These are phyloP conservation scores for Lethrus apterus DNA, from an alignment of 1,140 invertebrate genomes.

Conservation along the genomic window DNA sequence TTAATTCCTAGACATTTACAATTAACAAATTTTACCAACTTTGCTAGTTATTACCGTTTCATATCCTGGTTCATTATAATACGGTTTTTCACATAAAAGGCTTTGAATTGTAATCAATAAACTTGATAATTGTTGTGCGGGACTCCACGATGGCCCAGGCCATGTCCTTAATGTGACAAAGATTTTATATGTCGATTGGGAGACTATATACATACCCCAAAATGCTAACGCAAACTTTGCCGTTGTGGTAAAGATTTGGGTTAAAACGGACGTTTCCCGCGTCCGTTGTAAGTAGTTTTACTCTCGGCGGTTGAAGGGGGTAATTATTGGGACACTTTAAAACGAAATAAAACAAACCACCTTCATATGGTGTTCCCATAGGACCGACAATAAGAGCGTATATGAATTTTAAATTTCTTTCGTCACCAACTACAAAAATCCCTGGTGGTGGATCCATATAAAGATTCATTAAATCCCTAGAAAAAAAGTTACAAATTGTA, in stretches of 20 bases:
- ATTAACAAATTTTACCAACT: slow-evolving; percentile 2
- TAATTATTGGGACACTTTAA: slow-evolving; percentile 52
- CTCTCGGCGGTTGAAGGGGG: slow-evolving; percentile 50
- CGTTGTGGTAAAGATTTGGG: slow-evolving; percentile 55
- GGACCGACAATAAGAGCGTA: slow-evolving; percentile 57
- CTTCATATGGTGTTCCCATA: slow-evolving; percentile 60
- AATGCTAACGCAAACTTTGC: slow-evolving; percentile 59
- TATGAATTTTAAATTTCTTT: slow-evolving; percentile 47
- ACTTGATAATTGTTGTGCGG: slow-evolving; percentile 49
- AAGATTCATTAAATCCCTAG: slow-evolving; percentile 50
- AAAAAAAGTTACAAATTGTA: slow-evolving; percentile 21
- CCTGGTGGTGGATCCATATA: slow-evolving; percentile 51
- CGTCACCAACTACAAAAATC: slow-evolving; percentile 51
- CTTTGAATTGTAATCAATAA: slow-evolving; percentile 55
- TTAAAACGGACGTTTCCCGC: slow-evolving; percentile 54
- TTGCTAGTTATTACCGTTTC: slow-evolving; percentile 29
- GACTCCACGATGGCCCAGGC: slow-evolving; percentile 53
- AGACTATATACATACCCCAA: slow-evolving; percentile 44
- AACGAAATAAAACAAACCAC: slow-evolving; percentile 56
- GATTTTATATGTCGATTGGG: not conserved
- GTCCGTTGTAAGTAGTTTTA: slow-evolving; percentile 56
- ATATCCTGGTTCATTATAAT: slow-evolving; percentile 56
- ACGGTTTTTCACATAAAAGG: slow-evolving; percentile 54
- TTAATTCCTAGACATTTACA: slow-evolving; percentile 40
- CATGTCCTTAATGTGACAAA: slow-evolving; percentile 46